Conservation (phyloP, 2,113 vertebrate genomes). For the Bujurquina vittata region DNA sequence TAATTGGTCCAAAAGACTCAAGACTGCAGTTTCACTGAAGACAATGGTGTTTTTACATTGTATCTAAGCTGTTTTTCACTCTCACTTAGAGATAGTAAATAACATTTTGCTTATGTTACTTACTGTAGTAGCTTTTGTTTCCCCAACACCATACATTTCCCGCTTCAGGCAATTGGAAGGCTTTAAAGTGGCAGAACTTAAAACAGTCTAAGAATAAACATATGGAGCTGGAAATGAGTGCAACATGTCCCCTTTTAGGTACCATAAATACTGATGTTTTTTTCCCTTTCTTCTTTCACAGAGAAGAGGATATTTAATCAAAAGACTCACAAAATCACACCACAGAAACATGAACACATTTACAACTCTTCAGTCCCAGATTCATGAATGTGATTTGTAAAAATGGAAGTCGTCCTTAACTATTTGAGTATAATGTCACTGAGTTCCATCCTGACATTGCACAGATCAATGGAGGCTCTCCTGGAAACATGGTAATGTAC, state of each 20-base stretch:
- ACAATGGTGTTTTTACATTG: not conserved
- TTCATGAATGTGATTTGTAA: not conserved
- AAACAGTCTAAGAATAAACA: not conserved
- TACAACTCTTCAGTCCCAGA: not conserved
- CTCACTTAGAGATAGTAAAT: too few species aligned
- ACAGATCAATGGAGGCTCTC: slow-evolving; percentile 16
- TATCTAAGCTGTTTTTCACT: not conserved
- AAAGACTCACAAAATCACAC: not conserved
- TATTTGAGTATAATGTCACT: slow-evolving; percentile 23
- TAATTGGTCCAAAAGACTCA: not conserved
- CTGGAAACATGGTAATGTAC: slow-evolving; percentile 46
- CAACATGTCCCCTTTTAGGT: not conserved
- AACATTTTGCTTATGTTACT: not conserved
- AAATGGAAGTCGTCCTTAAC: not conserved
- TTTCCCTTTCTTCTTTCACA: not conserved
- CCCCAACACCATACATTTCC: not conserved
- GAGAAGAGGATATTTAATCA: not conserved
- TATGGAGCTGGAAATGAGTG: not conserved
- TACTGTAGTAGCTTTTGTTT: not conserved
- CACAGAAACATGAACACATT: not conserved
- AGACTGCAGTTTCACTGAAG: not conserved
- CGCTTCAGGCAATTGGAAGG: not conserved
- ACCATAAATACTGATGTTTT: not conserved
- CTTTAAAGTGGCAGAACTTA: not conserved
- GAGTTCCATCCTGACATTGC: not conserved